A percentile compares a stretch with the other conserved stretches of the same genome.
phyloP scores from a whole-genome alignment of 2,888 invertebrate species.

The Muscina levida region DNA sequence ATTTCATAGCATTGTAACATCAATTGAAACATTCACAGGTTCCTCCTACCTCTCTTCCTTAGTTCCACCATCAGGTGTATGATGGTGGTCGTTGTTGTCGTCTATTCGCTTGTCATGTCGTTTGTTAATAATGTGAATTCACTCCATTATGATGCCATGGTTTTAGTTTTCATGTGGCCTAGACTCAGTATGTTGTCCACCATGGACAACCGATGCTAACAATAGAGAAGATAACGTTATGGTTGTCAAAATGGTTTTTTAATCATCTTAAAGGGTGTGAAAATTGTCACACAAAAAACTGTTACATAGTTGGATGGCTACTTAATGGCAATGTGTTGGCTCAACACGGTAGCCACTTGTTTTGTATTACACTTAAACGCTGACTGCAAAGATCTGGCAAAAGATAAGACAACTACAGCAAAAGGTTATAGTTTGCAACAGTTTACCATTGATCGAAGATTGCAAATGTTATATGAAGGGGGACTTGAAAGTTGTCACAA shows the following conservation, averaged over 20 bases:
- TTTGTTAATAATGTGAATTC: conserved; percentile 33
- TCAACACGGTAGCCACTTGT: neutral
- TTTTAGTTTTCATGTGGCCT: neutral
- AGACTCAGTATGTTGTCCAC: conserved; percentile 6
- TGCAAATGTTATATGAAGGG: no score
- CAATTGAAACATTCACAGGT: neutral
- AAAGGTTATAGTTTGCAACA: no score
- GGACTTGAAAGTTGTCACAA: no score
- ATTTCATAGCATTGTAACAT: conserved; percentile 11
- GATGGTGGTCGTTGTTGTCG: neutral
- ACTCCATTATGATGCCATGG: neutral
- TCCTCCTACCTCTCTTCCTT: neutral
- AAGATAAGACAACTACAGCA: no score
- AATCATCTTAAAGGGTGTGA: conserved; percentile 52
- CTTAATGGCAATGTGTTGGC: neutral
- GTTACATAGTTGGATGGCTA: neutral
- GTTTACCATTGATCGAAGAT: no score
- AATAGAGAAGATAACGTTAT: neutral
- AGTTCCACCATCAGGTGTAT: neutral
- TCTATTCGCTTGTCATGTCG: no score
- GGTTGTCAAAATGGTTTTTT: conserved; percentile 33
- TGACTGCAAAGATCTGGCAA: no score
- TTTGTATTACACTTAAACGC: no score
- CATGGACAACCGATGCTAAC: neutral
- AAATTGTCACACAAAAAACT: conserved; percentile 2